Conservation (phyloP, 2,113 vertebrate genomes). For the Sporophila hypoxantha region DNA sequence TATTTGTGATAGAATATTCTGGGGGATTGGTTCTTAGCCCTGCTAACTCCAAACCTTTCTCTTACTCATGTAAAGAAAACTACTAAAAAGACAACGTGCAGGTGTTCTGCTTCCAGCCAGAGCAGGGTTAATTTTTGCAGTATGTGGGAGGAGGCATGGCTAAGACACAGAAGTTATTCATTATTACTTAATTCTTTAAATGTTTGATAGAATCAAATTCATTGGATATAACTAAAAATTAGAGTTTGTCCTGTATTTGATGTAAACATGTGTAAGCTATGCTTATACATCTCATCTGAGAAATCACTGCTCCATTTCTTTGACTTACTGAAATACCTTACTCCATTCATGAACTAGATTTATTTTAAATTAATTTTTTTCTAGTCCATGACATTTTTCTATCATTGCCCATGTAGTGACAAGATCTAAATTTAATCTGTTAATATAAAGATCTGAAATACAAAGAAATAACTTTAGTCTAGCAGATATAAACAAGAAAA, state of each 20-base stretch:
- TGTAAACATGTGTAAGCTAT: fast-evolving
- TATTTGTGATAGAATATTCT: background rate
- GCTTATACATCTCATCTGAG: background rate
- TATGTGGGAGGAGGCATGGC: background rate
- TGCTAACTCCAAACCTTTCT: background rate
- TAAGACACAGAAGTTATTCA: background rate
- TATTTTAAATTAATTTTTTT: background rate
- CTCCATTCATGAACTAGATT: background rate
- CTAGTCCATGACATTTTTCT: background rate
- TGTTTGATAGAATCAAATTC: background rate
- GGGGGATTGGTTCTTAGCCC: background rate
- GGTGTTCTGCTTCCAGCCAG: background rate
- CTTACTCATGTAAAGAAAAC: background rate
- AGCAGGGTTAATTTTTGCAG: background rate
- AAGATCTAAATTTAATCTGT: background rate
- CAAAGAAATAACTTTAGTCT: background rate
- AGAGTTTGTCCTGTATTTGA: background rate
- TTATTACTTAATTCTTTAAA: background rate
- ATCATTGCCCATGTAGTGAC: background rate
- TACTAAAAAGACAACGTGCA: background rate
- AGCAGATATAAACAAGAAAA: background rate
- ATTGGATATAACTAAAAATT: background rate
- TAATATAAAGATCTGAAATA: background rate
- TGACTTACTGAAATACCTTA: background rate
- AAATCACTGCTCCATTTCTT: background rate